A percentile compares a stretch with the other conserved stretches of the same genome.
Conservation (phyloP, 2,797 vertebrate genomes). For the Lagocephalus sceleratus region DNA sequence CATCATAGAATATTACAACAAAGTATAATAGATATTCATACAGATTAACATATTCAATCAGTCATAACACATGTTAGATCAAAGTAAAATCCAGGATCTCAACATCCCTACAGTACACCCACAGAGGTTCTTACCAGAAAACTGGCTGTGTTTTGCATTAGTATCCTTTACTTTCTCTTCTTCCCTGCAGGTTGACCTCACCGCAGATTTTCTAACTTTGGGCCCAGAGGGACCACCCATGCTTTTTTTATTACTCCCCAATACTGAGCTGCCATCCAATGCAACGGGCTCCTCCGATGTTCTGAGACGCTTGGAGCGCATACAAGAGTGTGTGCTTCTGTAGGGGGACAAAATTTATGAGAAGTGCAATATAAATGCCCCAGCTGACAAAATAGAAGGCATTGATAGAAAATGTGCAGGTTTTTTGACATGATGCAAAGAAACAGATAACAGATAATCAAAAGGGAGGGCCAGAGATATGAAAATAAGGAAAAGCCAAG, state of each 20-base stretch:
- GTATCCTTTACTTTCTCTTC: constrained; percentile 63
- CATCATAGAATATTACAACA: not conserved
- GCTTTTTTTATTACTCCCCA: constrained; percentile 55
- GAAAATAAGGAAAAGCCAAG: not conserved
- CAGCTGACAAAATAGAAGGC: constrained; percentile 27
- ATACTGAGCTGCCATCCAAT: constrained; percentile 55
- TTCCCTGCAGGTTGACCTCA: constrained; percentile 43
- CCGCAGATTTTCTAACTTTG: constrained; percentile 73
- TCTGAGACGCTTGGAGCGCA: constrained; percentile 88
- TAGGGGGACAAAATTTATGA: constrained; percentile 10
- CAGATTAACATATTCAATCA: not conserved
- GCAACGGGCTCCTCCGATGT: constrained; percentile 76
- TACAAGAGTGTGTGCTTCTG: constrained; percentile 76
- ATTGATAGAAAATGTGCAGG: constrained; percentile 27
- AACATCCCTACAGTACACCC: constrained; percentile 8
- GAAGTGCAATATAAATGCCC: constrained; percentile 3
- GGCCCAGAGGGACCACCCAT: constrained; percentile 54
- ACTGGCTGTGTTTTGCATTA: constrained; percentile 66
- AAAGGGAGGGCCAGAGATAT: not conserved
- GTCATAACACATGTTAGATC: constrained; percentile 6
- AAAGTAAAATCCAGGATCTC: constrained; percentile 4
- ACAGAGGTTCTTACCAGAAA: constrained; percentile 78
- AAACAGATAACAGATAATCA: not conserved
- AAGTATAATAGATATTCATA: not conserved
- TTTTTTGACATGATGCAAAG: too few relatives aligned